A percentile compares a stretch with the other conserved stretches of the same genome.
phyloP scores from a whole-genome alignment of 2,888 invertebrate genomes.

The Cantharis nigra region DNA sequence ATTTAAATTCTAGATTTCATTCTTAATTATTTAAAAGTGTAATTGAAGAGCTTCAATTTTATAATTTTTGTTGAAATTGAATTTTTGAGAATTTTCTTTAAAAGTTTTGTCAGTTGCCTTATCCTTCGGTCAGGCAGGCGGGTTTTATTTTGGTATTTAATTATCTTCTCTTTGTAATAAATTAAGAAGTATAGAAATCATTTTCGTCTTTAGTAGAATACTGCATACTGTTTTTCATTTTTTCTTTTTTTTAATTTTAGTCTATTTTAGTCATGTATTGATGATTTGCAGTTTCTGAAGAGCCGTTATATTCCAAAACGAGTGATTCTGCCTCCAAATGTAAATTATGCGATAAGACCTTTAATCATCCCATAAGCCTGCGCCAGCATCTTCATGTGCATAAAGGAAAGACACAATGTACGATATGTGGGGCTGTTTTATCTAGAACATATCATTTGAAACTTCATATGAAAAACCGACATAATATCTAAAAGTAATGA shows the following conservation, averaged over 20 bases:
- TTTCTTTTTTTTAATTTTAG: not conserved
- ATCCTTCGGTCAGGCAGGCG: no score
- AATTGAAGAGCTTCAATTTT: not conserved
- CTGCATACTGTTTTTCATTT: not conserved
- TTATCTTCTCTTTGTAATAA: not conserved
- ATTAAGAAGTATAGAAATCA: not conserved
- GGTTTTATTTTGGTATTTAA: not conserved
- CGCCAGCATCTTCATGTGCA: slow-evolving; percentile 33
- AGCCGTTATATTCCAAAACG: not conserved
- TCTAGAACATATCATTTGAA: slow-evolving; percentile 38
- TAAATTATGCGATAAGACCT: slow-evolving; percentile 28
- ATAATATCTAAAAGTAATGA: not conserved
- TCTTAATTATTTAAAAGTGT: not conserved
- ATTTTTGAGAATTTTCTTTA: no score
- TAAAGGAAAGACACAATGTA: slow-evolving; percentile 35
- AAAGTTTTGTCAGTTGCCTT: no score
- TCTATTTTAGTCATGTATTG: not conserved
- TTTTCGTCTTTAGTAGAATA: not conserved
- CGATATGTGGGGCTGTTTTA: slow-evolving; percentile 35
- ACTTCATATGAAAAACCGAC: slow-evolving; percentile 26
- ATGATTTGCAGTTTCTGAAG: not conserved
- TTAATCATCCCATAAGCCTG: slow-evolving; percentile 21
- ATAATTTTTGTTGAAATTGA: not conserved
- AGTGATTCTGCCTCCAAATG: slow-evolving; percentile 9
- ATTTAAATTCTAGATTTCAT: no score